Conservation (phyloP, 2,113 vertebrate species). For the Burhinus bistriatus region DNA sequence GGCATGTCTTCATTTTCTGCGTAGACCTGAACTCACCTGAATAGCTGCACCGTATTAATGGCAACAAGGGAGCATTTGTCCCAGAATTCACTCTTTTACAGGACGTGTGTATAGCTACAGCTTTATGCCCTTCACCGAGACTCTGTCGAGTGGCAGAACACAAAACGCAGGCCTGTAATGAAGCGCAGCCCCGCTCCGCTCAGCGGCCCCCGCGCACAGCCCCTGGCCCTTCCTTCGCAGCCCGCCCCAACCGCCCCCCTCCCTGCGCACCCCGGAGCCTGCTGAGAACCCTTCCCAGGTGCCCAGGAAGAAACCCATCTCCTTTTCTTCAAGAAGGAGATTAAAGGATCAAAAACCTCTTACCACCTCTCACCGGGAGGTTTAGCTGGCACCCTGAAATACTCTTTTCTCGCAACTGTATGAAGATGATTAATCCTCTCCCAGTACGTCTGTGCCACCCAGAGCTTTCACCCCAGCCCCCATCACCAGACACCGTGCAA, state of each 20-base stretch:
- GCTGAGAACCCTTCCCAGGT: neutral
- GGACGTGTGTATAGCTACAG: neutral
- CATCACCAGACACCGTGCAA: neutral
- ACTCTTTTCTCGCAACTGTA: neutral
- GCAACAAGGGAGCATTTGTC: neutral
- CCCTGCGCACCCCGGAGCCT: neutral
- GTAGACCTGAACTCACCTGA: neutral
- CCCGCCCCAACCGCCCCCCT: neutral
- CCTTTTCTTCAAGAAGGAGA: neutral
- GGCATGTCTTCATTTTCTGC: neutral
- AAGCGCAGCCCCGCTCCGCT: neutral
- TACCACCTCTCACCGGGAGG: neutral
- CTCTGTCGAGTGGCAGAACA: neutral
- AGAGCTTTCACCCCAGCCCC: neutral
- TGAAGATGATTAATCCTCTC: neutral
- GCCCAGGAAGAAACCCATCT: neutral
- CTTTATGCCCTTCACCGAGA: neutral
- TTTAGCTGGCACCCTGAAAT: neutral
- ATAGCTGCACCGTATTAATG: neutral
- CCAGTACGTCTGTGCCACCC: neutral
- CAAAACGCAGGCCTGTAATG: neutral
- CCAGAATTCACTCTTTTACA: neutral
- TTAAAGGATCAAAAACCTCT: constrained; percentile 3
- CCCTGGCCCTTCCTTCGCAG: neutral
- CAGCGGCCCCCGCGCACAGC: neutral